These are phyloP conservation scores for Ericerus pela DNA, from an alignment of 1,140 invertebrate genomes.

Conservation along the genomic window DNA sequence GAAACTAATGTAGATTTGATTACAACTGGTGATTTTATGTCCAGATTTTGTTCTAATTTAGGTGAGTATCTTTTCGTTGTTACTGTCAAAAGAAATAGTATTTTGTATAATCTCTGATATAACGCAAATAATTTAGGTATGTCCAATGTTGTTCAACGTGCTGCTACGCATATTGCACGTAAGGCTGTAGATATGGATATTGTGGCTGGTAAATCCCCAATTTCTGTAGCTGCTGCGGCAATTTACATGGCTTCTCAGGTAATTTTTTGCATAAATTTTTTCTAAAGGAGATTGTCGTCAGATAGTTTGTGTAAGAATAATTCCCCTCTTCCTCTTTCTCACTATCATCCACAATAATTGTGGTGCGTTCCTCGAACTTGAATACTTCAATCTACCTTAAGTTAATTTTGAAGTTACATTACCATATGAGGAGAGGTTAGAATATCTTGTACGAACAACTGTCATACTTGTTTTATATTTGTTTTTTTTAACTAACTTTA, in stretches of 20 bases:
- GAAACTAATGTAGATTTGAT: constrained; percentile 95
- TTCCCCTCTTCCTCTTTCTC: no score
- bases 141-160: constrained; percentile 82
- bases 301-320: no score
- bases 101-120: constrained; percentile 3
- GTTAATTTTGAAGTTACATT: no score
- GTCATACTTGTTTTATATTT: no score
- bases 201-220: constrained; percentile 95
- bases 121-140: constrained; percentile 36
- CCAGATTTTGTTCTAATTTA: constrained; percentile 73
- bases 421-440: no score
- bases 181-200: constrained; percentile 95
- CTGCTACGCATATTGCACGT: constrained; percentile 89
- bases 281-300: no score
- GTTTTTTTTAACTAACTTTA: no score
- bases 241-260: constrained; percentile 99
- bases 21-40: constrained; percentile 98
- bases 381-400: no score
- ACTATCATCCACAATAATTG: no score
- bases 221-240: constrained; percentile 96
- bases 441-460: no score
- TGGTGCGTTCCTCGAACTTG: no score
- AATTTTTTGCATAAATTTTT: constrained; percentile 20
- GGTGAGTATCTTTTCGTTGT: constrained; percentile 28
- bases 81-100: not conserved